These are phyloP conservation scores for Tenthredo distinguenda DNA, from an alignment of 2,888 invertebrate genomes.

Conservation along the genomic window DNA sequence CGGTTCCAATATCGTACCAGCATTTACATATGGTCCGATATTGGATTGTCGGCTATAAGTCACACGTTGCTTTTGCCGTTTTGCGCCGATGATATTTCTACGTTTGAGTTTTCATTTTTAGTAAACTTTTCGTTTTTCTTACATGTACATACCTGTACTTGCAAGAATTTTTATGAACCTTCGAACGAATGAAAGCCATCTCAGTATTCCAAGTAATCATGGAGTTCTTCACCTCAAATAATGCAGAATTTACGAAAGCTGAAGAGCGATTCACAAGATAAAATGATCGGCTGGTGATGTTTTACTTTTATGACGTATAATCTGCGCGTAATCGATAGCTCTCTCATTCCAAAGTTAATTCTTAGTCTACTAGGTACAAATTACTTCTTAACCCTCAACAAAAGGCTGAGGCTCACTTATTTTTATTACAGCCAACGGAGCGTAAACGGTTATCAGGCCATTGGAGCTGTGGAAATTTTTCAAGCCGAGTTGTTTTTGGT, in stretches of 20 bases:
- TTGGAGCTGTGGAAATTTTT: conserved; percentile 36
- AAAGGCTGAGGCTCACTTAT: conserved; percentile 27
- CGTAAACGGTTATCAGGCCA: conserved; percentile 38
- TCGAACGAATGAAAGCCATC: neutral
- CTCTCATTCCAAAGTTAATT: neutral
- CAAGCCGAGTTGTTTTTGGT: conserved; percentile 30
- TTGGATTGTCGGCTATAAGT: conserved; percentile 48
- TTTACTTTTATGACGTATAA: neutral
- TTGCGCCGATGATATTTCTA: neutral
- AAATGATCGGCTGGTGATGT: neutral
- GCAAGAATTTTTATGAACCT: neutral
- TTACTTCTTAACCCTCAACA: neutral
- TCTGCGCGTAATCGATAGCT: conserved; percentile 7
- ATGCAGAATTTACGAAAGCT: neutral
- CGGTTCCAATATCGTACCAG: conserved; percentile 50
- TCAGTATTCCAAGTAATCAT: neutral
- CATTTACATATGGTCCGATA: conserved; percentile 53
- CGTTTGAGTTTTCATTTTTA: neutral
- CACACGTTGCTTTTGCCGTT: conserved; percentile 26
- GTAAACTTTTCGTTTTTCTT: neutral
- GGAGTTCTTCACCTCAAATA: neutral
- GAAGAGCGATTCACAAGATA: neutral
- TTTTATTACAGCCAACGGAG: conserved; percentile 41
- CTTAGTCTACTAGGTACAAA: conserved; percentile 18
- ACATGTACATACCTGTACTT: neutral